Conservation (phyloP, 2,888 invertebrate genomes). For the Ernsta delagoae region DNA sequence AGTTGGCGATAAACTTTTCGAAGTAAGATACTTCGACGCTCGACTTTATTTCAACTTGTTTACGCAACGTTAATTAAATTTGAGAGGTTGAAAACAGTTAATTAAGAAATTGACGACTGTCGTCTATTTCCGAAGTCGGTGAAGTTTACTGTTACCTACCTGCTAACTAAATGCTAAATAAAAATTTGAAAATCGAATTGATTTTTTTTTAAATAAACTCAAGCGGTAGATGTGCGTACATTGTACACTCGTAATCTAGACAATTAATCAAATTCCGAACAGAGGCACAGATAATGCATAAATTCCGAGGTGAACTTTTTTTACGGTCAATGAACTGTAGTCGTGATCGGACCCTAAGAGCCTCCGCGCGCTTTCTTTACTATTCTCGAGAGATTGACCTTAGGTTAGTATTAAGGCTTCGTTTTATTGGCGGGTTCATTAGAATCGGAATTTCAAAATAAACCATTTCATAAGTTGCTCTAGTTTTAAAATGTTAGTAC, state of each 20-base stretch:
- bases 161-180: neutral
- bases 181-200: neutral
- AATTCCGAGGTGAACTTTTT: slow-evolving; percentile 43
- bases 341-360: slow-evolving; percentile 56
- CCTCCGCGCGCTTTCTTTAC: slow-evolving; percentile 51
- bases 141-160: neutral
- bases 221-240: neutral
- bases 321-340: slow-evolving; percentile 62
- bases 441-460: neutral
- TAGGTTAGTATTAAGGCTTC: slow-evolving; percentile 5
- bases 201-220: neutral
- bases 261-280: slow-evolving; percentile 25
- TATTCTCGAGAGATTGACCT: slow-evolving; percentile 12
- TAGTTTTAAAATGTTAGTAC: neutral
- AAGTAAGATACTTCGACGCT: slow-evolving; percentile 34
- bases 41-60: slow-evolving; percentile 39
- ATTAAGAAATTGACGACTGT: neutral
- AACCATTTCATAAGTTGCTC: neutral
- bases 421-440: neutral
- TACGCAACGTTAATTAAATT: slow-evolving; percentile 33
- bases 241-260: slow-evolving; percentile 9
- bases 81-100: slow-evolving; percentile 17
- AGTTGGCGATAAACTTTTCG: slow-evolving; percentile 49
- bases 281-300: slow-evolving; percentile 27
- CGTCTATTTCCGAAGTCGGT: neutral